phyloP scores from a whole-genome alignment of 1,140 invertebrate species.

The Philotrypesis tridentata region DNA sequence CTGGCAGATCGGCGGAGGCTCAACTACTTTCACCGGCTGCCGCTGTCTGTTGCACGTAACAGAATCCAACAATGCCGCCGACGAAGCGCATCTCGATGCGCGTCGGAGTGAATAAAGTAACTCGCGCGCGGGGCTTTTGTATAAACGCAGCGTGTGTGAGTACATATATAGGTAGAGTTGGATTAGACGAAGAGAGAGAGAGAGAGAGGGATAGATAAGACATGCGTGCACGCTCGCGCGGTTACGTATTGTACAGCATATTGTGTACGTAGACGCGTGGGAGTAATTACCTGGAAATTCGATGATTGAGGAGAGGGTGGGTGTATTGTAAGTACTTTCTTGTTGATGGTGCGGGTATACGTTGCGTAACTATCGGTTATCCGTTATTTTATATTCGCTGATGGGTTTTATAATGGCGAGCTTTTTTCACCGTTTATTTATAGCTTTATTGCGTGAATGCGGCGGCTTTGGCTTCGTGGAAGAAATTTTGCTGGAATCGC shows the following conservation, averaged over 20 bases:
- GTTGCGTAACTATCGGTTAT: background rate
- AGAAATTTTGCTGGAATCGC: background rate
- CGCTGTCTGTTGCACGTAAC: background rate
- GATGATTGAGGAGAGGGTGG: background rate
- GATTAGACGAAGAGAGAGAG: background rate
- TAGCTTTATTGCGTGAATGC: background rate
- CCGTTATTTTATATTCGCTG: background rate
- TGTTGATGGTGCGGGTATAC: background rate
- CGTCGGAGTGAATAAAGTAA: background rate
- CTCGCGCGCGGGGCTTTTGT: background rate
- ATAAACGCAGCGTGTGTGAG: too few relatives aligned
- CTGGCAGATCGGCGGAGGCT: background rate
- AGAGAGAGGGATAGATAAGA: background rate
- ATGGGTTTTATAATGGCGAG: background rate
- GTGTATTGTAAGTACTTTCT: background rate
- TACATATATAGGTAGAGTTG: too few relatives aligned
- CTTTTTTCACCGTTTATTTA: background rate
- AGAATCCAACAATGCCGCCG: background rate
- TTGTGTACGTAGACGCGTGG: background rate
- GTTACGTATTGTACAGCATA: background rate
- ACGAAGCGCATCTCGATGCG: background rate
- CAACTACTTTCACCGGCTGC: background rate
- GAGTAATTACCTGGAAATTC: background rate
- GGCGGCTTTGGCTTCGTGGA: background rate
- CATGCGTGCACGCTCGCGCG: background rate